These are phyloP conservation scores for Pegoplata infirma DNA, from an alignment of 2,888 invertebrate species.

Conservation along the genomic window DNA sequence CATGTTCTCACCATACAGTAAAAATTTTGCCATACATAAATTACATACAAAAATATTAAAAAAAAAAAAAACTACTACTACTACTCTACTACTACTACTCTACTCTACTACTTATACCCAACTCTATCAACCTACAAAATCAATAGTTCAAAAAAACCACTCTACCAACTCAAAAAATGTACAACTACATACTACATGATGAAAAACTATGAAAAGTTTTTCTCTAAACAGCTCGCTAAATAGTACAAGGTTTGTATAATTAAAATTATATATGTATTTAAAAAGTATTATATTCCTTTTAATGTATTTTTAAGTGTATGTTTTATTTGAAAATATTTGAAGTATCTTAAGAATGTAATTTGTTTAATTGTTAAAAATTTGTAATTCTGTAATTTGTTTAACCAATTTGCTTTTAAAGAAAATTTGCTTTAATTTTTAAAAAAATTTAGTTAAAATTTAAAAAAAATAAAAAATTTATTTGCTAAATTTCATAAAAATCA, in stretches of 20 bases:
- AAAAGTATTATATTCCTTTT: conserved; percentile 22
- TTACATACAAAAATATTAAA: conserved; percentile 48
- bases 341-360: conserved; percentile 17
- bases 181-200: conserved; percentile 35
- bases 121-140: conserved; percentile 44
- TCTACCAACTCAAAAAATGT: conserved; percentile 47
- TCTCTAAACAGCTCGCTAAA: conserved; percentile 60
- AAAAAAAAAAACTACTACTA: conserved; percentile 24
- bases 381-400: conserved; percentile 12
- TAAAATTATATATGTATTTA: conserved; percentile 1
- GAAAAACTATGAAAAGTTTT: conserved; percentile 45
- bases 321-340: conserved; percentile 4
- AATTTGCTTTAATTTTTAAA: conserved; percentile 29
- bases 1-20: conserved; percentile 46
- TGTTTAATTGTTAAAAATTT: not conserved
- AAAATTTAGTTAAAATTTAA: no score
- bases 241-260: conserved; percentile 63
- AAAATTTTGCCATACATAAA: conserved; percentile 57
- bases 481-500: conserved; percentile 30
- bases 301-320: conserved; percentile 26
- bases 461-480: not conserved
- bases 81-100: conserved; percentile 40
- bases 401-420: not conserved
- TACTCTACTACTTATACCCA: conserved; percentile 43
- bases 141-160: conserved; percentile 28